A percentile compares a stretch with the other conserved stretches of the same genome.
Evolutionary conservation across 2,113 vertebrate genomes (phyloP).

Genomic region (Cettia cetti): DNA sequence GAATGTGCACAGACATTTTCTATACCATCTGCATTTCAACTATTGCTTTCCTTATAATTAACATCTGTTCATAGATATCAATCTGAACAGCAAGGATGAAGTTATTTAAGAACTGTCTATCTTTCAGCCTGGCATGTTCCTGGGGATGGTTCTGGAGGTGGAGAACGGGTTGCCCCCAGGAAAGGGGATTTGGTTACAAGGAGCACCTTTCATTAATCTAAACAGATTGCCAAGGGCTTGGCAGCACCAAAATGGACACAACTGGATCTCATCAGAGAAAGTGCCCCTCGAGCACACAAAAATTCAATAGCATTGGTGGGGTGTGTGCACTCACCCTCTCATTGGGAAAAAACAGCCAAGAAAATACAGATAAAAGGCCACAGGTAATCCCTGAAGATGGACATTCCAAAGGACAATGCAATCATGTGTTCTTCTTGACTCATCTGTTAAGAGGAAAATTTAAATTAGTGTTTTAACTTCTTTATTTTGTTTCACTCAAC

Average conservation of each 20-base stretch:
- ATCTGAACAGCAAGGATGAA: slow-evolving; percentile 27
- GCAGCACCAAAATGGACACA: slow-evolving; percentile 57
- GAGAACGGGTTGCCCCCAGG: slow-evolving; percentile 43
- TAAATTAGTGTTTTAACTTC: not conserved
- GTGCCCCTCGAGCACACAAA: slow-evolving; percentile 11
- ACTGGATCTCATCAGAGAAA: slow-evolving; percentile 73
- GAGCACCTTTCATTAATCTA: slow-evolving; percentile 73
- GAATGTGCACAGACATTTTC: slow-evolving; percentile 51
- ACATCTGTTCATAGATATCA: slow-evolving; percentile 66
- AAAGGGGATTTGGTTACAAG: slow-evolving; percentile 74
- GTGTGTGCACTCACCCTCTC: not conserved
- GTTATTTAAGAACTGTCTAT: slow-evolving; percentile 47
- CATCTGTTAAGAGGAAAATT: not conserved
- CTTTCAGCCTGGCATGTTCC: slow-evolving; percentile 32
- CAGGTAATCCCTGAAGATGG: not conserved
- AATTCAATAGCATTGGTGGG: slow-evolving; percentile 7
- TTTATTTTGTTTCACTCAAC: not conserved
- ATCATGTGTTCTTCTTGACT: not conserved
- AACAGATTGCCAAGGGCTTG: slow-evolving; percentile 66
- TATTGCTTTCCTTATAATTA: slow-evolving; percentile 65
- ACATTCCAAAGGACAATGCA: not conserved
- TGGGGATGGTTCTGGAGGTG: slow-evolving; percentile 50
- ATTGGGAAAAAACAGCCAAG: not conserved
- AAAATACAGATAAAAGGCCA: slow-evolving; percentile 22
- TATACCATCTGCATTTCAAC: slow-evolving; percentile 50